Evolutionary conservation across 2,888 invertebrate genomes (phyloP).

Genomic region (Dusona sp.): DNA sequence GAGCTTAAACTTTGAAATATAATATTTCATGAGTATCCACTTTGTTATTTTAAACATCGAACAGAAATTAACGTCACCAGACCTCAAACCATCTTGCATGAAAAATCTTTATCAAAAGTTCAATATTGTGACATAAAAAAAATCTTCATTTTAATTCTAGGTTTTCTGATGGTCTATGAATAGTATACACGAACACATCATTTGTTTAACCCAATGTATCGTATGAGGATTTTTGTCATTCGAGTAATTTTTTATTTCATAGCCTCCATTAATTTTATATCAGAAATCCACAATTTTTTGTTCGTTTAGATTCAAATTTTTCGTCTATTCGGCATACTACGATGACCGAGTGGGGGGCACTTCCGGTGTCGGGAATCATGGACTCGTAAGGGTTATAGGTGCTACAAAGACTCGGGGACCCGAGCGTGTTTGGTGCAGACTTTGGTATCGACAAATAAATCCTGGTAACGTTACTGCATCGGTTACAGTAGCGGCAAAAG

Average conservation of each 20-base stretch:
- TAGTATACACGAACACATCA: background rate
- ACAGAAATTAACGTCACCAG: too few relatives aligned
- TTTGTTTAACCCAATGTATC: background rate
- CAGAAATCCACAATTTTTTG: background rate
- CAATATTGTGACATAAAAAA: too few relatives aligned
- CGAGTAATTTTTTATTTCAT: background rate
- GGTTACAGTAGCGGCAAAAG: slow-evolving; percentile 90
- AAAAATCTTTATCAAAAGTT: too few relatives aligned
- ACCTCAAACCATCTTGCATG: too few relatives aligned
- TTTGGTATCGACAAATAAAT: slow-evolving; percentile 89
- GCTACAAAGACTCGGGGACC: slow-evolving; percentile 95
- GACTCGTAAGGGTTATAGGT: slow-evolving; percentile 92
- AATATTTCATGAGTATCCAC: background rate
- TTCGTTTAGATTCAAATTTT: slow-evolving; percentile 91
- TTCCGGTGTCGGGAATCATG: slow-evolving; percentile 72
- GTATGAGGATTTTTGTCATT: background rate
- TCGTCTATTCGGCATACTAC: slow-evolving; percentile 96
- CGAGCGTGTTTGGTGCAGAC: slow-evolving; percentile 92
- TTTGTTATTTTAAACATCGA: too few relatives aligned
- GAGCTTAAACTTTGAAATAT: background rate
- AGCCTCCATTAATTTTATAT: background rate
- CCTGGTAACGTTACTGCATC: slow-evolving; percentile 83
- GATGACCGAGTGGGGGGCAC: slow-evolving; percentile 87
- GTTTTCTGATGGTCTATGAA: too few relatives aligned
- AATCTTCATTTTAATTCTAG: too few relatives aligned